Percentiles rank a stretch among this genome's conserved stretches.
Evolutionary conservation across 2,797 vertebrate genomes (phyloP).

Genomic region (Psittacula derbiana): DNA sequence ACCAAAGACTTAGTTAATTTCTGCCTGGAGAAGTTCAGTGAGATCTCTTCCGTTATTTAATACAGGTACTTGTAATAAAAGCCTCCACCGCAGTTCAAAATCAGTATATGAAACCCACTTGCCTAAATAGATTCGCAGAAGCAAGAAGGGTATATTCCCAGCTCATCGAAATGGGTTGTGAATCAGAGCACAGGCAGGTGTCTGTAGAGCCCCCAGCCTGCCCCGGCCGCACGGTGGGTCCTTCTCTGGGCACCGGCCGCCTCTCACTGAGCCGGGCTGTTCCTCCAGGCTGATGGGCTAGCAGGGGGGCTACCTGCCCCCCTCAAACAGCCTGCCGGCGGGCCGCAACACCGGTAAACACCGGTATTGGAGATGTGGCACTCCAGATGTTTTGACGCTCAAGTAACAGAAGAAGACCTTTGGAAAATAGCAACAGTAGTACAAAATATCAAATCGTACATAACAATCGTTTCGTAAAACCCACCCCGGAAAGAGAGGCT

Average conservation of each 20-base stretch:
- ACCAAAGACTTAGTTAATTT: not conserved
- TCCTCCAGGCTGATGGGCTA: not conserved
- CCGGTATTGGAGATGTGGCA: fast-evolving
- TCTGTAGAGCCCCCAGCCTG: too few relatives aligned
- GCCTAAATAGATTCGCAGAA: not conserved
- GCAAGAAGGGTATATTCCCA: not conserved
- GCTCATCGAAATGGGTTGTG: not conserved
- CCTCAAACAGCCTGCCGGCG: not conserved
- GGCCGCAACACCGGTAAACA: fast-evolving
- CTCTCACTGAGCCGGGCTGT: not conserved
- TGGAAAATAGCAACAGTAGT: not conserved
- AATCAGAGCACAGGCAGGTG: not conserved
- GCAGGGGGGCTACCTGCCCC: fast-evolving
- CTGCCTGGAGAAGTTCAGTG: not conserved
- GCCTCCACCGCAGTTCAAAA: not conserved
- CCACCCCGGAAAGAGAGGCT: not conserved
- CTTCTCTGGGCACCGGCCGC: not conserved
- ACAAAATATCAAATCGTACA: not conserved
- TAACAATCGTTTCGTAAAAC: not conserved
- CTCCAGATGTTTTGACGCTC: fast-evolving
- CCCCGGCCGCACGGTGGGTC: not conserved
- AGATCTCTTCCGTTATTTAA: not conserved
- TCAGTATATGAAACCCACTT: not conserved
- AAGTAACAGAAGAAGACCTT: not conserved
- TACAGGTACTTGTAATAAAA: not conserved